A percentile compares a stretch with the other conserved stretches of the same genome.
These are phyloP conservation scores for Synaphobranchus kaupii DNA, from an alignment of 2,797 vertebrate genomes.

Conservation along the genomic window DNA sequence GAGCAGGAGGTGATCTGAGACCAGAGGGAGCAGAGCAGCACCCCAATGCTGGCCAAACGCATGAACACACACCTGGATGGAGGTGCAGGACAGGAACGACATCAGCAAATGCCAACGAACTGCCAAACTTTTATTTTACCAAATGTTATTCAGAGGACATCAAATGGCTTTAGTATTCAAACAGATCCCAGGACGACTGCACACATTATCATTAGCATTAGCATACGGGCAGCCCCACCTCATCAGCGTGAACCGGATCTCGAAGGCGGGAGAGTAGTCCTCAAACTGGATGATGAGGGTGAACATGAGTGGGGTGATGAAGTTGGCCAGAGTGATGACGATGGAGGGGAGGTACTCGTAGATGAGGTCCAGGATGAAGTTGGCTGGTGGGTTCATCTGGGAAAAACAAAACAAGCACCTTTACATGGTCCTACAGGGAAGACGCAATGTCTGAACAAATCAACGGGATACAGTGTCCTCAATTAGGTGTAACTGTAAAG, in stretches of 20 bases:
- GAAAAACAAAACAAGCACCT: background rate
- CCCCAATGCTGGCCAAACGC: conserved; percentile 87
- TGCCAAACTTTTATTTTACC: background rate
- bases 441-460: background rate
- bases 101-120: background rate
- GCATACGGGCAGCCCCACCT: conserved; percentile 69
- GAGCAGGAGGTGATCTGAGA: conserved; percentile 81
- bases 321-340: conserved; percentile 92
- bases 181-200: background rate
- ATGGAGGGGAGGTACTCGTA: conserved; percentile 93
- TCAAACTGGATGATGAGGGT: conserved; percentile 84
- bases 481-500: background rate
- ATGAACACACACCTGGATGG: conserved; percentile 88
- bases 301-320: conserved; percentile 85
- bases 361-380: conserved; percentile 78
- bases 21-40: conserved; percentile 89
- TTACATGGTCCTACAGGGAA: background rate
- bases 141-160: background rate
- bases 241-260: conserved; percentile 90
- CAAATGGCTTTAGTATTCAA: conserved; percentile 4
- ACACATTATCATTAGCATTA: background rate
- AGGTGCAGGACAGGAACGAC: conserved; percentile 2
- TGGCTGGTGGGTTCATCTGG: conserved; percentile 25
- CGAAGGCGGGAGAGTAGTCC: conserved; percentile 92
- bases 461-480: background rate